phyloP scores from a whole-genome alignment of 2,113 vertebrate species.

The Chrysochloris asiatica region DNA sequence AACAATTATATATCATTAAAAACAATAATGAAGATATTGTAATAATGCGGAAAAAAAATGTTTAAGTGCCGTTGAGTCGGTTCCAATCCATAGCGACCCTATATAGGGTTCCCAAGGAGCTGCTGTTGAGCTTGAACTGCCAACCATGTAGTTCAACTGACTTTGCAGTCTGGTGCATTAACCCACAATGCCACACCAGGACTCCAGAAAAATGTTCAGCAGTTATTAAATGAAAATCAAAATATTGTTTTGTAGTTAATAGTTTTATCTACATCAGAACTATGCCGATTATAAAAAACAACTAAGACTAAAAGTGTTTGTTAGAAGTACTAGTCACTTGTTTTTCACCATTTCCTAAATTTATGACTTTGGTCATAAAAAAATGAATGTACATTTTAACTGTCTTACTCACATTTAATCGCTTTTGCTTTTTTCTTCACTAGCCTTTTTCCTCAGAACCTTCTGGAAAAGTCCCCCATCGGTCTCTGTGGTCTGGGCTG shows the following conservation, averaged over 20 bases:
- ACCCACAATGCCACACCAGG: too few species aligned
- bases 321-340: neutral
- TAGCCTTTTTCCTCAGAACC: constrained; percentile 1
- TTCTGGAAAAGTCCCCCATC: constrained; percentile 61
- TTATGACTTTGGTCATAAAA: neutral
- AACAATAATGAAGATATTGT: too few species aligned
- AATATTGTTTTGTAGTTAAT: neutral
- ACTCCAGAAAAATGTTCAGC: neutral
- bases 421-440: constrained; percentile 32
- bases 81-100: too few species aligned
- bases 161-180: too few species aligned
- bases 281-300: neutral
- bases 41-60: too few species aligned
- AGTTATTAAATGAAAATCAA: constrained; percentile 19
- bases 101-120: too few species aligned
- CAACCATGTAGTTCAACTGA: too few species aligned
- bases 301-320: neutral
- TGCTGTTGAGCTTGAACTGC: too few species aligned
- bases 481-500: constrained; percentile 17
- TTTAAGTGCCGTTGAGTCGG: too few species aligned
- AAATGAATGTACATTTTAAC: neutral
- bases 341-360: neutral
- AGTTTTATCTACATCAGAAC: neutral
- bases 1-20: too few species aligned
- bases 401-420: constrained; percentile 55